Percentiles rank a stretch among this genome's conserved stretches.
phyloP scores from a whole-genome alignment of 2,113 vertebrate species.

The Tragelaphus scriptus region DNA sequence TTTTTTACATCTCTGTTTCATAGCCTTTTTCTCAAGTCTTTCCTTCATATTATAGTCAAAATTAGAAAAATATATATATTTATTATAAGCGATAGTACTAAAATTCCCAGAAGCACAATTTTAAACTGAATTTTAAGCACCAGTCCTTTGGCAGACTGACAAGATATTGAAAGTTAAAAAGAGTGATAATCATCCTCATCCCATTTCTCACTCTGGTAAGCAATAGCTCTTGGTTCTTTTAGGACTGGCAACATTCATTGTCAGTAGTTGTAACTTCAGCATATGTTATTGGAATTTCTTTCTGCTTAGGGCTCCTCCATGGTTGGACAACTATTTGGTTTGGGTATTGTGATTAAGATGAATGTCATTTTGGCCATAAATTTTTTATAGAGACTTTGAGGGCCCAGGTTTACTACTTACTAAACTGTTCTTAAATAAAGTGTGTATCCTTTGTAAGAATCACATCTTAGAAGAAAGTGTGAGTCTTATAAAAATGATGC shows the following conservation, averaged over 20 bases:
- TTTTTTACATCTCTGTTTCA: background rate
- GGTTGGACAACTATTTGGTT: background rate
- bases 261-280: background rate
- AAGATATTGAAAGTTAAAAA: background rate
- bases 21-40: background rate
- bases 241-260: background rate
- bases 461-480: conserved; percentile 37
- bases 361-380: conserved; percentile 32
- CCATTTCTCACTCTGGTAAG: background rate
- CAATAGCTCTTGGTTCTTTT: background rate
- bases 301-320: background rate
- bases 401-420: conserved; percentile 38
- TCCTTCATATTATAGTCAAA: background rate
- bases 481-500: conserved; percentile 58
- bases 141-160: background rate
- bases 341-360: conserved; percentile 35
- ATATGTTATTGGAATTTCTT: conserved; percentile 30
- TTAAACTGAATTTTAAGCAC: background rate
- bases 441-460: conserved; percentile 51
- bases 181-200: background rate
- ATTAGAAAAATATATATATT: background rate
- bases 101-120: background rate
- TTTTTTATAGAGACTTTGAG: conserved; percentile 42
- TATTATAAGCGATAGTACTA: background rate
- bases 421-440: conserved; percentile 42